phyloP scores from a whole-genome alignment of 2,888 invertebrate species.

The Cinara cedri region DNA sequence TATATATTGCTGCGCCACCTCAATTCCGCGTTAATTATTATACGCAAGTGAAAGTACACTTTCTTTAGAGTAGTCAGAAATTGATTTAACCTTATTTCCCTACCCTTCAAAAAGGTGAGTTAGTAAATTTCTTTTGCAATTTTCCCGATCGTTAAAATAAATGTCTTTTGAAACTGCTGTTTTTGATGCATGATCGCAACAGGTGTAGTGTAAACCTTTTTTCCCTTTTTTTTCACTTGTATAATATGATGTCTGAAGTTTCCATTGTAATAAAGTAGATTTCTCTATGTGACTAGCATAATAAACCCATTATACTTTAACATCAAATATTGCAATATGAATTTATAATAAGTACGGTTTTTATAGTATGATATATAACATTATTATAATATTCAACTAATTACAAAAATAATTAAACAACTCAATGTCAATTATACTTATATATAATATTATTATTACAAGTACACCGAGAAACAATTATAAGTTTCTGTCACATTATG shows the following conservation, averaged over 20 bases:
- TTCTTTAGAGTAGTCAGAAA: background rate
- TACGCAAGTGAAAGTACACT: background rate
- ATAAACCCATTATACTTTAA: background rate
- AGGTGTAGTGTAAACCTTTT: conserved; percentile 13
- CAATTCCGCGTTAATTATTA: background rate
- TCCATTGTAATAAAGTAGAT: conserved; percentile 4
- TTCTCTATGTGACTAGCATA: conserved; percentile 19
- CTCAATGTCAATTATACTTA: background rate
- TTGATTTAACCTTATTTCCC: background rate
- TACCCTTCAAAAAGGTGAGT: background rate
- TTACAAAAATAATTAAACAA: conserved; percentile 9
- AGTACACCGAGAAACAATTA: background rate
- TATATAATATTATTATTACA: background rate
- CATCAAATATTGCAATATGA: background rate
- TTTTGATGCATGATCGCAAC: conserved; percentile 13
- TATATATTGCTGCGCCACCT: background rate
- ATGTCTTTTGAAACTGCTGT: conserved; percentile 12
- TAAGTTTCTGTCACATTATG: conserved; percentile 17
- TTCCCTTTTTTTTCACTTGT: conserved; percentile 17
- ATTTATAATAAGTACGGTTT: background rate
- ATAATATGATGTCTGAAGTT: background rate
- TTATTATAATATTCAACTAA: background rate
- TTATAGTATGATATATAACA: no score
- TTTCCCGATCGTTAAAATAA: conserved; percentile 28
- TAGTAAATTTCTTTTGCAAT: conserved; percentile 2